Evolutionary conservation across 2,113 vertebrate genomes (phyloP), one percentile per base, ranked within the genome.

Genomic region (Paracanthobrama guichenoti): DNA sequence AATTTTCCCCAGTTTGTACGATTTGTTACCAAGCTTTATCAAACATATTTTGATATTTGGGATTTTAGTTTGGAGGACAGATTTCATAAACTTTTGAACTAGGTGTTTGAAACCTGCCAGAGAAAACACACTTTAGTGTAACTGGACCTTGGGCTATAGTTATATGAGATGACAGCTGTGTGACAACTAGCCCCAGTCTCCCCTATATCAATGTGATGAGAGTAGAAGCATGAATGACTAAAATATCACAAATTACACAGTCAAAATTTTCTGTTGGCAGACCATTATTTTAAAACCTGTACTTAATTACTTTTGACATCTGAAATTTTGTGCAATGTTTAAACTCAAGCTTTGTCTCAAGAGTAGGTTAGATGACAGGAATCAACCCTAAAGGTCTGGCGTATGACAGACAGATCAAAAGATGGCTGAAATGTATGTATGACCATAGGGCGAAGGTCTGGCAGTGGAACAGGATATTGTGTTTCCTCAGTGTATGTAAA

Each of bases 391-490:
- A 64, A 59, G 31, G n/a, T 79, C 42, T 79, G 57, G 48, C 31
- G 64, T 79, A 88, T 88, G 83, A 89, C 89, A 22, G 89, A 91
- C 91, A 89, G 88, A 91, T 91, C 89, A 79, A 79, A 86, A 71
- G 53, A 55, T 18, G 35, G 83, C 86, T 90, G 90, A 87, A 71
- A 31, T 69, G 13, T 60, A 44, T 66, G 81, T 48, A 50, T 24
- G 22, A n/a, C 74, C 69, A 72, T 50, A 76, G 44, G 59, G 50
- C 28, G 59, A 50, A 87, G 88, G 86, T 81, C 83, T 89, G 22
- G 60, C 86, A 83, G 76, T 66, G 89, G 88, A 93, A 94, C 91
- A 92, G 94, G 93, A 95, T 93, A 93, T 92, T 91, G 88, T 79
- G 87, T 87, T 93, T 93, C 92, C 93, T 91, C 89, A 83, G 84